A percentile compares a stretch with the other conserved stretches of the same genome.
phyloP scores from a whole-genome alignment of 1,140 invertebrate genomes.

The Diploscapter pachys region DNA sequence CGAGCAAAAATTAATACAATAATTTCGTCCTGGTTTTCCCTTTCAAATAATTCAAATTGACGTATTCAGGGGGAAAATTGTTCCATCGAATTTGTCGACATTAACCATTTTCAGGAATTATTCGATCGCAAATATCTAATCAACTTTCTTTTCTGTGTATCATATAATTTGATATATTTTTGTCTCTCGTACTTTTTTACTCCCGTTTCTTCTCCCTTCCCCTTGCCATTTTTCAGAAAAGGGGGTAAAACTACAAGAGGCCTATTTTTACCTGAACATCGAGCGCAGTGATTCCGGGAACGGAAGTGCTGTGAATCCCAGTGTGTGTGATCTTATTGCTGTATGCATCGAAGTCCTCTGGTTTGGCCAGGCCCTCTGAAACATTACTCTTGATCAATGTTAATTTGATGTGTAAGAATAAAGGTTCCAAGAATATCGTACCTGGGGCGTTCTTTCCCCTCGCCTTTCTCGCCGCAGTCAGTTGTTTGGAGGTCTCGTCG shows the following conservation, averaged over 20 bases:
- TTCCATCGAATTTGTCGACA: no score
- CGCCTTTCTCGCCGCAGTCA: conserved; percentile 93
- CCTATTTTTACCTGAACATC: conserved; percentile 76
- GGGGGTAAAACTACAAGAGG: neutral
- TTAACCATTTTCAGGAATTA: no score
- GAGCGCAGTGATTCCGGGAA: conserved; percentile 87
- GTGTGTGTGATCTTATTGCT: conserved; percentile 42
- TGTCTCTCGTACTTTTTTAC: no score
- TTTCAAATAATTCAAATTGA: no score
- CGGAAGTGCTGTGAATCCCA: conserved; percentile 92
- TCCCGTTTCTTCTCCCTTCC: conserved; percentile 62
- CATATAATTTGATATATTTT: no score
- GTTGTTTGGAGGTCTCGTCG: conserved; percentile 86
- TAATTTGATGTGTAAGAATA: conserved; percentile 76
- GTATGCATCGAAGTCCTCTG: conserved; percentile 74
- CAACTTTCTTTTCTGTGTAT: no score
- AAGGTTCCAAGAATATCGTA: conserved; percentile 73
- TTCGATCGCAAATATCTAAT: no score
- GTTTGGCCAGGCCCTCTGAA: conserved; percentile 76
- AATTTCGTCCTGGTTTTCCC: no score
- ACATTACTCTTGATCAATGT: conserved; percentile 34
- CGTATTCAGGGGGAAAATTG: no score
- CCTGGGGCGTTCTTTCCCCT: conserved; percentile 83
- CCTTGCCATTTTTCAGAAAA: no score
- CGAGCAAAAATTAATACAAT: neutral